phyloP scores from a whole-genome alignment of 2,797 vertebrate genomes.

The Pristis pectinata region DNA sequence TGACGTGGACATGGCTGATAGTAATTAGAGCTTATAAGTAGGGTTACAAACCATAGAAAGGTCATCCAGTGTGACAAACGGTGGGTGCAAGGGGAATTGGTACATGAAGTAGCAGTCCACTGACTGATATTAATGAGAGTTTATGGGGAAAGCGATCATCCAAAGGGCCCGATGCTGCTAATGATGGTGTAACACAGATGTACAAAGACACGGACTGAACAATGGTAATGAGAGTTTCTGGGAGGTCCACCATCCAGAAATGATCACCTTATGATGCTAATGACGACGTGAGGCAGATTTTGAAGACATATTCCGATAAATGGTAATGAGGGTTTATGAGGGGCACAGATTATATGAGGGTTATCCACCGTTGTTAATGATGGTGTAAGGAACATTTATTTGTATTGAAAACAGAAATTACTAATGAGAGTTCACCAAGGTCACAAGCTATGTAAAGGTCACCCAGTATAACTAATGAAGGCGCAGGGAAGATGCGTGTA shows the following conservation, averaged over 20 bases:
- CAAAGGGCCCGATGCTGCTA: background rate
- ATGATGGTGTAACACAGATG: background rate
- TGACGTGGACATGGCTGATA: background rate
- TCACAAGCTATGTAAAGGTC: conserved; percentile 1
- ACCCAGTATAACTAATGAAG: background rate
- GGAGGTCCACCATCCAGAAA: background rate
- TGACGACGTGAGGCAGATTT: background rate
- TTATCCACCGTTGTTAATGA: conserved; percentile 11
- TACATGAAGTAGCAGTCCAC: background rate
- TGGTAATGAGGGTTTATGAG: background rate
- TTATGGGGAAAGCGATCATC: background rate
- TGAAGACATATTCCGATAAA: background rate
- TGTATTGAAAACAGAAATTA: background rate
- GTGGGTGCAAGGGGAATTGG: conserved; percentile 23
- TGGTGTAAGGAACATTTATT: background rate
- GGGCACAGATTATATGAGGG: background rate
- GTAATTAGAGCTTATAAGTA: conserved; percentile 8
- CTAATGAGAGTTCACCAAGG: background rate
- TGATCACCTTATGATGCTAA: conserved; percentile 18
- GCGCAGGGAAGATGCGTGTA: background rate
- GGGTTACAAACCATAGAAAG: conserved; percentile 10
- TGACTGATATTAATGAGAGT: conserved; percentile 23
- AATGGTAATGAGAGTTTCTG: background rate
- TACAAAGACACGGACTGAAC: background rate
- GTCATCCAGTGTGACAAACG: conserved; percentile 12